Percentiles rank a stretch among this genome's conserved stretches.
Evolutionary conservation across 2,113 vertebrate genomes (phyloP).

Genomic region (Tragulus kanchil): DNA sequence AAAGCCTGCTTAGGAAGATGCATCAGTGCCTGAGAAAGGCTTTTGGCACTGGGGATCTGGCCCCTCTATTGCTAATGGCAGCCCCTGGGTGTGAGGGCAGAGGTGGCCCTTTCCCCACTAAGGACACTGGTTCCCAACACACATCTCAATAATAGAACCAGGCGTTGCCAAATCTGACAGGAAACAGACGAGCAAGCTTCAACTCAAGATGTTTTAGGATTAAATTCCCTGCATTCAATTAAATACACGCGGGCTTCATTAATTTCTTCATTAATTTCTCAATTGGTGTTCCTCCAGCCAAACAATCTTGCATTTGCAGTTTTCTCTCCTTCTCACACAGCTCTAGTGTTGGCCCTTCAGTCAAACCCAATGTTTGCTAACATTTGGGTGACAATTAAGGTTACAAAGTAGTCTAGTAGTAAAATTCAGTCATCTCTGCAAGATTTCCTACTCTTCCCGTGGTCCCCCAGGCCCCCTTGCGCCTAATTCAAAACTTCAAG

Average conservation of each 20-base stretch:
- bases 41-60: not conserved
- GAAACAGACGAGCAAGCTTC: constrained; percentile 53
- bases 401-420: constrained; percentile 54
- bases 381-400: not conserved
- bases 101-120: not conserved
- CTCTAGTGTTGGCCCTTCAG: constrained; percentile 64
- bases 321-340: constrained; percentile 70
- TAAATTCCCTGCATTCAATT: constrained; percentile 66
- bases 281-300: constrained; percentile 39
- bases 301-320: not conserved
- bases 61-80: not conserved
- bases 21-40: not conserved
- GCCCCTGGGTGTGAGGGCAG: not conserved
- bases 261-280: constrained; percentile 75
- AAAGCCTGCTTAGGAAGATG: not conserved
- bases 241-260: not conserved
- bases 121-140: not conserved
- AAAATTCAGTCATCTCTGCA: constrained; percentile 31
- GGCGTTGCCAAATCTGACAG: constrained; percentile 41
- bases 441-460: not conserved
- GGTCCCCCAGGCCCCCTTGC: not conserved
- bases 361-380: not conserved
- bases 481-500: not conserved
- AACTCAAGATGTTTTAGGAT: constrained; percentile 46
- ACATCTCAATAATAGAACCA: not conserved